Evolutionary conservation across 2,888 invertebrate genomes (phyloP).

Genomic region (Drosophila aldrichi): DNA sequence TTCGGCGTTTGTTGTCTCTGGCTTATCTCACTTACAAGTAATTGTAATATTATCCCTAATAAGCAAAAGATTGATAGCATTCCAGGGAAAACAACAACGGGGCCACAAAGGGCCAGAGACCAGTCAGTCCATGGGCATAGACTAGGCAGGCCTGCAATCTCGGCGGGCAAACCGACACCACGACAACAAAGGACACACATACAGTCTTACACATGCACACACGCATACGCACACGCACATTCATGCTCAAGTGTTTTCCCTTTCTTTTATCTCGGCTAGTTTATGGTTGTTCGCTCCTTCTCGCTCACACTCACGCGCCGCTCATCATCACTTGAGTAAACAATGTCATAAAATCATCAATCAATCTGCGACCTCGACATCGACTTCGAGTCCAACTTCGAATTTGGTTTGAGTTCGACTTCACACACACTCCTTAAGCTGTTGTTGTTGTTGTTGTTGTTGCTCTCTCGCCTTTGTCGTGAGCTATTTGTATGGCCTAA

Average conservation of each 20-base stretch:
- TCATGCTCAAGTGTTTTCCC: conserved; percentile 10
- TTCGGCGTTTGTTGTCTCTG: conserved; percentile 36
- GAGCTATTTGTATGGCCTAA: conserved; percentile 32
- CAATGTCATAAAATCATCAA: conserved; percentile 82
- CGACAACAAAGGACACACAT: conserved; percentile 61
- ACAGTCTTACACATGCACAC: not conserved
- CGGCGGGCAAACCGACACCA: conserved; percentile 57
- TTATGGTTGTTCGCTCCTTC: conserved; percentile 15
- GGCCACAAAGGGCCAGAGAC: conserved; percentile 43
- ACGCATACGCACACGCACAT: not conserved
- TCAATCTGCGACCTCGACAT: conserved; percentile 48
- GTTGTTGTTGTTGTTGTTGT: conserved; percentile 5
- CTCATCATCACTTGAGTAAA: conserved; percentile 79
- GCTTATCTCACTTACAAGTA: conserved; percentile 79
- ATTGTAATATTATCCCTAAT: conserved; percentile 82
- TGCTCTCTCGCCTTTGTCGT: conserved; percentile 32
- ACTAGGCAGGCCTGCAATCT: conserved; percentile 41
- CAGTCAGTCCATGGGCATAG: too few species aligned
- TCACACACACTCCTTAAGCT: conserved; percentile 6
- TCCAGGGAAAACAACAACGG: conserved; percentile 64
- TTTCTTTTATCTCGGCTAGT: conserved; percentile 30
- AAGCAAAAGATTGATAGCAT: conserved; percentile 80
- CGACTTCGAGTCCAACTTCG: conserved; percentile 4
- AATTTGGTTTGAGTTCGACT: conserved; percentile 5
- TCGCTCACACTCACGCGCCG: conserved; percentile 11